A percentile compares a stretch with the other conserved stretches of the same genome.
These are phyloP conservation scores for Hyperoplus immaculatus DNA, from an alignment of 2,797 vertebrate genomes.

Conservation along the genomic window DNA sequence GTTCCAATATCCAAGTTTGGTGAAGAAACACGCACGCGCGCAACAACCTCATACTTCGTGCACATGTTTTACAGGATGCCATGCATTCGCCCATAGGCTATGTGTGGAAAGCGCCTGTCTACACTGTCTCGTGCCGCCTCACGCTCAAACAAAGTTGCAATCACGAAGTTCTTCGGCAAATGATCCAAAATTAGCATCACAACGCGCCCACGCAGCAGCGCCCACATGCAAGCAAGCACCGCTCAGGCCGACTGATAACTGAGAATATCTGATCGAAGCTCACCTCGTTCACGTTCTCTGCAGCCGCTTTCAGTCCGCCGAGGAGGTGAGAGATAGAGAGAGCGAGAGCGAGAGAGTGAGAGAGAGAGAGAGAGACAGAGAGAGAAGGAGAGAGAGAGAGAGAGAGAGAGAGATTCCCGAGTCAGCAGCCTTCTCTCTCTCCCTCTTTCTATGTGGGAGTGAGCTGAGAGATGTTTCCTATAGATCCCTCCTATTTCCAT, in stretches of 20 bases:
- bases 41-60: no score
- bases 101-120: no score
- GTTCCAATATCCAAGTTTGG: neutral
- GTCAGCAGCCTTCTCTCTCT: conserved; percentile 31
- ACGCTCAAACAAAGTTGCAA: neutral
- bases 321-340: conserved; percentile 2
- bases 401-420: conserved; percentile 20
- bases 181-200: neutral
- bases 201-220: neutral
- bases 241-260: neutral
- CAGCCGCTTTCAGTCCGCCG: conserved; percentile 41
- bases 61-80: neutral
- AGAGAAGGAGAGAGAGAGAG: neutral
- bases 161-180: neutral
- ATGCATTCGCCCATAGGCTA: neutral
- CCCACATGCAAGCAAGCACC: neutral
- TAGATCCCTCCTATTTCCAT: conserved; percentile 47
- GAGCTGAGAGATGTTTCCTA: conserved; percentile 1
- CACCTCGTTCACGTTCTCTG: conserved; percentile 66
- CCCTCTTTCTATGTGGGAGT: conserved; percentile 10
- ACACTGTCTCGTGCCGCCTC: no score
- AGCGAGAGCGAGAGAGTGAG: conserved; percentile 3
- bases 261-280: conserved; percentile 43
- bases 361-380: neutral
- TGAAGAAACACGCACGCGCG: no score